A percentile compares a stretch with the other conserved stretches of the same genome.
These are phyloP conservation scores for Periplaneta americana DNA, from an alignment of 1,140 invertebrate genomes.

Conservation along the genomic window DNA sequence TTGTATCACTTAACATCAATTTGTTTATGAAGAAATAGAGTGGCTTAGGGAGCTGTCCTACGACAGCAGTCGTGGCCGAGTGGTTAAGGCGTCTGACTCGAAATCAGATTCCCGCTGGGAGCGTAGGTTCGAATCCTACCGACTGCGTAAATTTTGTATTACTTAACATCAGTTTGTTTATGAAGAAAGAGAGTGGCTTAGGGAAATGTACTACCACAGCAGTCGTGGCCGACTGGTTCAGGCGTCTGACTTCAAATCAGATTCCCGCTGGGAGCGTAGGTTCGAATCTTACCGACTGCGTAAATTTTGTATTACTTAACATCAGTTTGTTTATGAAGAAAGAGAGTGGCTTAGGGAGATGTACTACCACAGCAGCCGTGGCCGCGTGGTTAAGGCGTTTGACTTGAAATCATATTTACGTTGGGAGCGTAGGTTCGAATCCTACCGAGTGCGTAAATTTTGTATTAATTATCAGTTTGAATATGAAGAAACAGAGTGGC, in stretches of 20 bases:
- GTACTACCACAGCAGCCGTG: slow-evolving; percentile 53
- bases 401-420: slow-evolving; percentile 81
- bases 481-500: no score
- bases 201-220: slow-evolving; percentile 37
- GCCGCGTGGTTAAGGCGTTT: slow-evolving; percentile 82
- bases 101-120: slow-evolving; percentile 58
- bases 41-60: no score
- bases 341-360: neutral
- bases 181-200: no score
- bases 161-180: no score
- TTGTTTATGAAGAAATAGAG: neutral
- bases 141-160: no score
- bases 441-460: no score
- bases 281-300: neutral
- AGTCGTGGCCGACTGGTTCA: slow-evolving; percentile 81
- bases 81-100: slow-evolving; percentile 58
- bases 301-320: neutral
- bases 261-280: neutral
- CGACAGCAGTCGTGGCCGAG: slow-evolving; percentile 50
- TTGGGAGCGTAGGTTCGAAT: slow-evolving; percentile 80
- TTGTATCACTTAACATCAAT: no score
- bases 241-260: slow-evolving; percentile 67
- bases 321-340: no score
- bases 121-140: slow-evolving; percentile 54
- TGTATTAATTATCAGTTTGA: no score